Evolutionary conservation across 2,797 vertebrate genomes (phyloP).

Genomic region (Malacoraja senta): DNA sequence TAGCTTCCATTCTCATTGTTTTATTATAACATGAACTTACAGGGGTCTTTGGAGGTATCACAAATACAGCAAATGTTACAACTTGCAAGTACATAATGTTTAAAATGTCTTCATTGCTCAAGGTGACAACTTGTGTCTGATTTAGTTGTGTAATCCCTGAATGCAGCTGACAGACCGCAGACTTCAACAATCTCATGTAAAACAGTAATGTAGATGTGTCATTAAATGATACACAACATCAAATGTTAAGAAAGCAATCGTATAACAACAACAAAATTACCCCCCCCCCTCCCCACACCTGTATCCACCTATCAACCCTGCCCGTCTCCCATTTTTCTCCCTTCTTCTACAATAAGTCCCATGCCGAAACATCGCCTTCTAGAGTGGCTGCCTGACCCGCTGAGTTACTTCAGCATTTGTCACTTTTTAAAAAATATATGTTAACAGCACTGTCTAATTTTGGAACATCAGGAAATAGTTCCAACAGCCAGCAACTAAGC

Average conservation of each 20-base stretch:
- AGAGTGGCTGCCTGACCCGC: no score
- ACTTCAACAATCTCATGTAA: background rate
- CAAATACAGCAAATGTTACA: background rate
- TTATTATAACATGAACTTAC: background rate
- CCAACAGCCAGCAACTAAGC: background rate
- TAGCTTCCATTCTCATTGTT: background rate
- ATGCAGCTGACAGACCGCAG: background rate
- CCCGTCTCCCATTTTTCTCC: no score
- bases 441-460: background rate
- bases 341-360: no score
- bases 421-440: background rate
- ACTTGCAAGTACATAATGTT: background rate
- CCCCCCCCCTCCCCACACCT: no score
- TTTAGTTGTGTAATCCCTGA: background rate
- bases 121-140: background rate
- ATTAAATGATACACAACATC: background rate
- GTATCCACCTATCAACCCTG: no score
- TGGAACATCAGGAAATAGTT: background rate
- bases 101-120: background rate
- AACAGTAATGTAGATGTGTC: background rate
- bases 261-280: no score
- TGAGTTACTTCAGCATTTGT: no score
- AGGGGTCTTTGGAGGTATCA: no score
- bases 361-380: no score
- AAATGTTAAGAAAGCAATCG: background rate